A percentile compares a stretch with the other conserved stretches of the same genome.
Conservation (phyloP, 2,888 invertebrate genomes). For the Tenthredo distinguenda region DNA sequence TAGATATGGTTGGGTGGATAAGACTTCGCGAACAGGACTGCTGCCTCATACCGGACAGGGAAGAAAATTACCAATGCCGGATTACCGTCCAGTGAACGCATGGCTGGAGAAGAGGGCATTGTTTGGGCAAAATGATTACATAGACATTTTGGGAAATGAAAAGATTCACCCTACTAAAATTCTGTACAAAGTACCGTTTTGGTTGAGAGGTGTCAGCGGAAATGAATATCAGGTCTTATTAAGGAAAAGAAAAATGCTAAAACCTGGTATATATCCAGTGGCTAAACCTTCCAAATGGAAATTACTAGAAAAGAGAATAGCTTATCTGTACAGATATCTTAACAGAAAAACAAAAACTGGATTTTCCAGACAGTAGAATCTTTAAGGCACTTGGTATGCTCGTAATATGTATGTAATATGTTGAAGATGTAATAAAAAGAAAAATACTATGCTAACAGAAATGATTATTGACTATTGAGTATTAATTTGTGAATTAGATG, state of each 20-base stretch:
- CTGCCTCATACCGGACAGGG: slow-evolving; percentile 84
- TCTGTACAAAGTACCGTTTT: slow-evolving; percentile 91
- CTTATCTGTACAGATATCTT: slow-evolving; percentile 87
- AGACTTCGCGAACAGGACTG: slow-evolving; percentile 83
- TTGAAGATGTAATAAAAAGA: slow-evolving; percentile 17
- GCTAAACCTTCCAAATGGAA: slow-evolving; percentile 89
- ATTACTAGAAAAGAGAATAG: slow-evolving; percentile 86
- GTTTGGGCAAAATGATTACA: slow-evolving; percentile 98
- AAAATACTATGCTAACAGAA: not conserved
- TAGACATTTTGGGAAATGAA: slow-evolving; percentile 95
- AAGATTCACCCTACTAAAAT: slow-evolving; percentile 90
- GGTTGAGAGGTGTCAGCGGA: slow-evolving; percentile 93
- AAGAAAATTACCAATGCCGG: slow-evolving; percentile 83
- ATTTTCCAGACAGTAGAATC: slow-evolving; percentile 63
- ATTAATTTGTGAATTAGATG: not conserved
- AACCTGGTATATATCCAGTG: slow-evolving; percentile 81
- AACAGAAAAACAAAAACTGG: slow-evolving; percentile 91
- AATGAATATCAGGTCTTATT: slow-evolving; percentile 90
- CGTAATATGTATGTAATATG: slow-evolving; percentile 11
- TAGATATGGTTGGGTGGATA: slow-evolving; percentile 87
- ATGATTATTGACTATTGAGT: not conserved
- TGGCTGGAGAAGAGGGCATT: slow-evolving; percentile 90
- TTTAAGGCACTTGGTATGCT: not conserved
- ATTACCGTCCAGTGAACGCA: slow-evolving; percentile 85
- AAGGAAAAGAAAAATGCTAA: slow-evolving; percentile 86